Base-by-base conservation (phyloP, 64 coral and sea anemone species). In the Platygyra sinensis region DNA sequence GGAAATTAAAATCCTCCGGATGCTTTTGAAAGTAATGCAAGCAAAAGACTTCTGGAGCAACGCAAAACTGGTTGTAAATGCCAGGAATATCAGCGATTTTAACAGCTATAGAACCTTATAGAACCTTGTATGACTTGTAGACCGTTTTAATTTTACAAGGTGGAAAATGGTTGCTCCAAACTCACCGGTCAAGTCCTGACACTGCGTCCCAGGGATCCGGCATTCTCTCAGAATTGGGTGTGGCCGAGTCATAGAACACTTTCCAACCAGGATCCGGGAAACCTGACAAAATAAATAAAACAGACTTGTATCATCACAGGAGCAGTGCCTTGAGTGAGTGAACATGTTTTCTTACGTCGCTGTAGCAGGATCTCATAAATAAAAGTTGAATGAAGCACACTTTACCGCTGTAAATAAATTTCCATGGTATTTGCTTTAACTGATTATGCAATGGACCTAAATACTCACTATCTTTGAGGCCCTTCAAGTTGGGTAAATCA, bases 171-270 rank as follows among this genome's bases (percentile, higher is more conserved):
- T 52, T 25, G 11, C 14, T 18, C 29, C 6, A 55, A 9, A 88
- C 60, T 55, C 20, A 94, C 97, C 97, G 81, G 88, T 99, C 97
- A 19, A 99, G 62, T 17, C 97, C 97, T 27, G 97, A 96, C 8
- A 99, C 50, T 13, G 82, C 62, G 33, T 99, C 94, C 97, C 97
- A 99, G 12, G 88, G 91, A 65, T 95, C 97, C 2, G 97, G 97
- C 94, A 99, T 95, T 63, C 73, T 83, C 69, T 93, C 94, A 0
- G 72, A 50, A 20, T 99, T 85, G 55, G 97, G 97, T 50, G 91
- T 94, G 0, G 94, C 80, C 12, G 96, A 98, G 81, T 98, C 96
- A 65, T 98, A 98, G 74, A 98, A 98, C 49, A 30, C 77, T 84
- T 98, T 98, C 96, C 96, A 98, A 42, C 96, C 93, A 31, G 83